Conservation (phyloP, 2,888 invertebrate genomes). For the Macropis europaea region DNA sequence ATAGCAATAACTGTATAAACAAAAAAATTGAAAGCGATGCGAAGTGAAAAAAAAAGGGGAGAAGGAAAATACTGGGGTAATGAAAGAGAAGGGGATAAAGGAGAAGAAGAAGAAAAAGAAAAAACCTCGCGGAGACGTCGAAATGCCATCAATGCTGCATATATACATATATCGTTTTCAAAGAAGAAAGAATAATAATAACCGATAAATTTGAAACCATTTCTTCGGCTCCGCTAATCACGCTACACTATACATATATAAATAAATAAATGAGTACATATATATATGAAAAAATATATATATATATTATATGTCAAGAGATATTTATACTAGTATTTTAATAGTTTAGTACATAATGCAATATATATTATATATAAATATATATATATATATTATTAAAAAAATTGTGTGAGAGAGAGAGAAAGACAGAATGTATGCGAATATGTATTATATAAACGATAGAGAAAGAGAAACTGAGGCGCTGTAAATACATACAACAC, state of each 20-base stretch:
- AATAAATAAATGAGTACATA: slow-evolving; percentile 59
- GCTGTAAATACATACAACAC: slow-evolving; percentile 76
- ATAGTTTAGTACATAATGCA: slow-evolving; percentile 76
- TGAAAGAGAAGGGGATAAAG: slow-evolving; percentile 1
- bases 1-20: slow-evolving; percentile 76
- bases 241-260: slow-evolving; percentile 71
- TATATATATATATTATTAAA: slow-evolving; percentile 51
- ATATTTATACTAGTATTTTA: slow-evolving; percentile 80
- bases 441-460: slow-evolving; percentile 57
- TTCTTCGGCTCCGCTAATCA: slow-evolving; percentile 67
- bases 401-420: slow-evolving; percentile 44
- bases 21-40: slow-evolving; percentile 24
- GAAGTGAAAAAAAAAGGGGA: slow-evolving; percentile 12
- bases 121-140: slow-evolving; percentile 57
- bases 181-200: not conserved
- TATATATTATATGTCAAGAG: slow-evolving; percentile 75
- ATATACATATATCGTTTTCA: slow-evolving; percentile 47
- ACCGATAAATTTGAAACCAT: slow-evolving; percentile 40
- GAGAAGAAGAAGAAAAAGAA: not conserved
- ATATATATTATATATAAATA: slow-evolving; percentile 66
- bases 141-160: slow-evolving; percentile 48
- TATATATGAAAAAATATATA: slow-evolving; percentile 62
- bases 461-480: slow-evolving; percentile 56
- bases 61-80: slow-evolving; percentile 30
- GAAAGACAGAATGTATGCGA: not conserved